Evolutionary conservation across 2,888 invertebrate species (phyloP), one percentile per base, ranked within the genome.

Genomic region (Biston betularia): DNA sequence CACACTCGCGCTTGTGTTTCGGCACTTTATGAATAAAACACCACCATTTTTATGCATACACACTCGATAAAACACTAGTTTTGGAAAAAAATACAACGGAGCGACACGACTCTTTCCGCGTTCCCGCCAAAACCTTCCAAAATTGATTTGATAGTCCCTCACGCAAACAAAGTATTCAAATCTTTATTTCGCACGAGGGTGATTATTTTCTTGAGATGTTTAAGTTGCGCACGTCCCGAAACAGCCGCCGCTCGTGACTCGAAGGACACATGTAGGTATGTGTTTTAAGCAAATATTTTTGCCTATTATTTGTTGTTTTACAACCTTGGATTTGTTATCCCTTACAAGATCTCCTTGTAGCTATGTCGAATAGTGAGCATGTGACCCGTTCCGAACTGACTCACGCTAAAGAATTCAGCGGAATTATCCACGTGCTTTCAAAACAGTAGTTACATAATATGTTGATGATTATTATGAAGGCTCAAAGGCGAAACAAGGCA

Each of bases 261-360:
- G 14, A 33, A 38, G 42, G 48, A 42, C 15, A 60, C 52, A 60
- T 7, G n/a, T n/a, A n/a, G n/a, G n/a, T n/a, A n/a, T n/a, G 34
- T 52, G 52, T 52, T 60, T 45, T 33, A n/a, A 58, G n/a, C 14
- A 38, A 50, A 52, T n/a, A 12, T 46, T 63, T 63, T 57, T 33
- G 35, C 40, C 52, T 15, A 55, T 9, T 24, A 38, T 7, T 35
- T 38, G 24, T 35, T 34, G n/a, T 58, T 45, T 33, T 53, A 34
- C 10, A 53, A 48, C 64, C 64, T 58, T 64, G 63, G 38, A 53
- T 57, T 34, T 53, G 46, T 52, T 53, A 33, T 48, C 58, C 38
- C 46, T 46, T 46, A 35, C n/a, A 33, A 0, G n/a, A 53, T 42
- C 14, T 42, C 38, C 10, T 45, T n/a, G 42, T 14, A 12, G 34